These are phyloP conservation scores for Solea solea DNA, from an alignment of 2,113 vertebrate species.

Conservation along the genomic window DNA sequence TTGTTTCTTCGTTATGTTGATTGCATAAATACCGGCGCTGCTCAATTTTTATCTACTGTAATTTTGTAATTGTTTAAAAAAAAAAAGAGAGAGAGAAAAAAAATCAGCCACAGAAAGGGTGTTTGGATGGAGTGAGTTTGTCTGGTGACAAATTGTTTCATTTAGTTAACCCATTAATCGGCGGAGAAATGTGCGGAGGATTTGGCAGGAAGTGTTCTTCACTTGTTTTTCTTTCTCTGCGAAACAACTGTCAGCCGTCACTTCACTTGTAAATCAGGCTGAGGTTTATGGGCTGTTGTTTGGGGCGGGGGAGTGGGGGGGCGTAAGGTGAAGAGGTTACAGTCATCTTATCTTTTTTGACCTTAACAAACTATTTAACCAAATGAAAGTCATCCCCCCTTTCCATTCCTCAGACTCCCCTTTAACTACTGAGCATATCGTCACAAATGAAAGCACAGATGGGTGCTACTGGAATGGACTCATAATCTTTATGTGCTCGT, in stretches of 20 bases:
- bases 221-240: conserved; percentile 3
- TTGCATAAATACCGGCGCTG: conserved; percentile 99
- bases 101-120: conserved; percentile 50
- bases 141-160: conserved; percentile 97
- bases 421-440: conserved; percentile 58
- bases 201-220: conserved; percentile 46
- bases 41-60: conserved; percentile 97
- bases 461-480: conserved; percentile 69
- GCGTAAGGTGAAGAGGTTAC: background rate
- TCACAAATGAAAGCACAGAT: conserved; percentile 72
- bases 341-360: conserved; percentile 46
- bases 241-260: conserved; percentile 26
- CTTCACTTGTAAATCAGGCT: conserved; percentile 35
- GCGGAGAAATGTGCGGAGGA: conserved; percentile 47
- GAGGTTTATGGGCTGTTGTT: conserved; percentile 17
- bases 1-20: conserved; percentile 99
- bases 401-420: conserved; percentile 31
- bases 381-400: conserved; percentile 70
- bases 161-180: conserved; percentile 92
- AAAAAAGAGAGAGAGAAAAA: conserved; percentile 83
- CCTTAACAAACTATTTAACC: conserved; percentile 74
- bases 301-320: too few species aligned
- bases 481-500: conserved; percentile 84
- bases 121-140: conserved; percentile 89
- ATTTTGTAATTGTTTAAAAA: conserved; percentile 99